Base-by-base conservation (phyloP, 30 jellyfish, hydroid and myxozoan species). In the Pseudorhiza aurosa region DNA sequence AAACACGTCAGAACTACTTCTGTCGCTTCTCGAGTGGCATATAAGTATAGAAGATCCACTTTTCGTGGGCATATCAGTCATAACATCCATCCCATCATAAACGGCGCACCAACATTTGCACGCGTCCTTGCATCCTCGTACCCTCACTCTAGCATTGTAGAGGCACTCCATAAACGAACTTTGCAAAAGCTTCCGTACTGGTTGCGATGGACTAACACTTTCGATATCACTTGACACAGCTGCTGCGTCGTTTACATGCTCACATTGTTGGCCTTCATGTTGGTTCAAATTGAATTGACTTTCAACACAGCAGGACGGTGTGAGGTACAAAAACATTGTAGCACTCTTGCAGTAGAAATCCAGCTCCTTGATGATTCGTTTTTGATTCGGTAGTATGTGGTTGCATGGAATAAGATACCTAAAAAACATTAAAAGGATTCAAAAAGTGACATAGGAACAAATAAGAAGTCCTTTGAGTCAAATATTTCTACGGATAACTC, bases 331-430 rank as follows among this genome's bases (percentile, higher is more conserved):
- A 75, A 93, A 93, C 98, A 93, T 93, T 14, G 96, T 93, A 8
- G 98, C 98, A 81, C 98, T 93, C 42, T 87, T 85, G 81, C 98
- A 93, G 58, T 93, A 93, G 59, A 85, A 93, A 75, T 93, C 98
- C 47, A 93, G 77, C 72, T 86, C 97, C 81, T 93, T 93, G 39
- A 93, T 93, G 7, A 76, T 93, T 56, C 98, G 87, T 63, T 93
- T 93, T 62, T 93, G 98, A 67, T 93, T 93, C 15, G 98, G 98
- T 50, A 93, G 40, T 17, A 93, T 73, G 47, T 93, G 98, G 27
- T 65, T 81, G 90, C 98, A 93, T 10, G 98, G 98, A 8, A 93
- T 71, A 37, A 93, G 83, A 75, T 86, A 93, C 43, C 98, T 93
- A 76, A 63, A 44, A 50, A 2, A n/a, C n/a, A n/a, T n/a, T n/a